Base-by-base conservation (phyloP, 2,113 vertebrate species). In the Cromileptes altivelis region DNA sequence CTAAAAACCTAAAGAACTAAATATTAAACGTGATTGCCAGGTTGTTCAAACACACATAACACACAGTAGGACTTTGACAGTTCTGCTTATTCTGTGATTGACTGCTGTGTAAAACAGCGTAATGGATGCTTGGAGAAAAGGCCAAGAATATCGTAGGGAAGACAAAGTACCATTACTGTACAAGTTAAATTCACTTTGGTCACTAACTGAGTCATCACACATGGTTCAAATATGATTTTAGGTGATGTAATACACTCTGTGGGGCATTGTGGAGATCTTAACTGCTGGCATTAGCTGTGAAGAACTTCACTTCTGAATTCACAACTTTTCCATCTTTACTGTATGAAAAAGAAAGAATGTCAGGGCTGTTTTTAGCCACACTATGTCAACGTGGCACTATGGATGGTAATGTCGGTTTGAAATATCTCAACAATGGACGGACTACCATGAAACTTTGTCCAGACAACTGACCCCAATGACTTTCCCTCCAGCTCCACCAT, bases 171-270 rank as follows among this genome's bases (percentile, higher is more conserved):
- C 55, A 53, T 88, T 81, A 49, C 47, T 58, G 65, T 62, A 60
- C 64, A 81, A 57, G 25, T 77, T 72, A 14, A 68, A 79, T 60
- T 70, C 60, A 78, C 73, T 82, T 62, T 68, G 80, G 70, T 82
- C 77, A 64, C 74, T 45, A 61, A 65, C 62, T 47, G 53, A 85
- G 17, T 70, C 63, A 47, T 82, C 75, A 75, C 78, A 88, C 64
- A 62, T 75, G 83, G 12, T 89, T 89, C 25, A 61, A 80, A 84
- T 83, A 73, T n/a, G 63, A 53, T 49, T 82, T 76, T 67, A 85
- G 75, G 80, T 88, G 81, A 87, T 15, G 80, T 78, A 73, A 88
- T 80, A 8, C 75, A 37, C 52, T 50, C 70, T 27, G 55, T 61
- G 81, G 75, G 68, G 65, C 23, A 42, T 18, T 40, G 27, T 18